Conservation (phyloP, 2,888 invertebrate genomes). For the Diadromus collaris region DNA sequence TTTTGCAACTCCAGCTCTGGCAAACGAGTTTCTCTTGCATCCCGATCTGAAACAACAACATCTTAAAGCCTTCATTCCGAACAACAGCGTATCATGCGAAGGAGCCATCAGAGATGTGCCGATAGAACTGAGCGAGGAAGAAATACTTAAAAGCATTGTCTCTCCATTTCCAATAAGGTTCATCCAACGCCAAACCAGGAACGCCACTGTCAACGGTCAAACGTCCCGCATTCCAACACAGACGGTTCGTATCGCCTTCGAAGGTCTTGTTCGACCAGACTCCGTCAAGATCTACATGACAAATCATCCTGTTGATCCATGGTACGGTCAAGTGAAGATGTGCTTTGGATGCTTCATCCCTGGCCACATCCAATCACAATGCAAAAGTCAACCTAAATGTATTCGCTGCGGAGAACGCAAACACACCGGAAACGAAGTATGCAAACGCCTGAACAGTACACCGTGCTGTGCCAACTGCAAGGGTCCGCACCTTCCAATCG, state of each 20-base stretch:
- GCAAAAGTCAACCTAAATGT: conserved; percentile 26
- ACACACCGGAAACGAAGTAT: not conserved
- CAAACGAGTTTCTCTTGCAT: not conserved
- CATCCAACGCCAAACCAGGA: not conserved
- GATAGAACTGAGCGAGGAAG: not conserved
- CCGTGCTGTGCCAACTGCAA: conserved; percentile 28
- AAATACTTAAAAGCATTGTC: not conserved
- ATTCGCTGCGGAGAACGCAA: conserved; percentile 9
- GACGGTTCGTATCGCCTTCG: not conserved
- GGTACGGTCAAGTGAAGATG: conserved; percentile 11
- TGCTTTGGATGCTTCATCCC: conserved; percentile 23
- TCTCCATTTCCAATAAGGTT: not conserved
- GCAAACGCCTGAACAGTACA: not conserved
- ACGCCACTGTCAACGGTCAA: not conserved
- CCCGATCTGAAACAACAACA: no score
- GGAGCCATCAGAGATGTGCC: not conserved
- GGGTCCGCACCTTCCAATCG: conserved; percentile 9
- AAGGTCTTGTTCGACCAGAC: not conserved
- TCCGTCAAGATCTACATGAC: not conserved
- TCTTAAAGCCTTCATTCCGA: no score
- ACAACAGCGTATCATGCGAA: no score
- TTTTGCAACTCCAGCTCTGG: not conserved
- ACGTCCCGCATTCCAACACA: not conserved
- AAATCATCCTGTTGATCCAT: not conserved
- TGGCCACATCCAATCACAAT: conserved; percentile 6